Conservation (phyloP, 2,888 invertebrate species). For the Crepidodera aurea region DNA sequence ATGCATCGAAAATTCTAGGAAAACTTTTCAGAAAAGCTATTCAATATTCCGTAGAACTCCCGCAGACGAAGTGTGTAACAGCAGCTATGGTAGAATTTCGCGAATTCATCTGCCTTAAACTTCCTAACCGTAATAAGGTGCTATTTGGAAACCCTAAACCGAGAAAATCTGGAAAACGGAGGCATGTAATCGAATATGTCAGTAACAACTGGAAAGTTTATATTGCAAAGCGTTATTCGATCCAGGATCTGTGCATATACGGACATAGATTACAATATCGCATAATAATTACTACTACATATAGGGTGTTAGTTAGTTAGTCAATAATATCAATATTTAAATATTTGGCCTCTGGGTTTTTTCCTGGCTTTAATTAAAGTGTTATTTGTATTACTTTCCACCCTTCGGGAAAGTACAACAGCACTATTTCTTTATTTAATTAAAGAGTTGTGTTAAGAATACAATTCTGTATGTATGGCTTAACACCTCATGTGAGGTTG, state of each 20-base stretch:
- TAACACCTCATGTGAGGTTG: no score
- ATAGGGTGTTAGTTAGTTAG: no score
- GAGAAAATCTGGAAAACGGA: conserved; percentile 2
- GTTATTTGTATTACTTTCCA: no score
- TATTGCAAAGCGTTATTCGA: not conserved
- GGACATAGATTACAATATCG: not conserved
- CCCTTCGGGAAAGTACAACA: no score
- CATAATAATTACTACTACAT: not conserved
- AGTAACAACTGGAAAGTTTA: conserved; percentile 2
- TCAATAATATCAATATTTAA: no score
- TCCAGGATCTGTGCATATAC: not conserved
- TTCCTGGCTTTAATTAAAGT: no score
- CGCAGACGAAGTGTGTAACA: not conserved
- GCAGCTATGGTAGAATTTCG: not conserved
- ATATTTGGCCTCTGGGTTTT: no score
- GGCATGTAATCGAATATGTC: not conserved
- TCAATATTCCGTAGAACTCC: not conserved
- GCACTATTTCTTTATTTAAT: no score
- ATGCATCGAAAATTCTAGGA: not conserved
- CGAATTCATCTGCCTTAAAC: conserved; percentile 6
- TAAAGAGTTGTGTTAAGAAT: no score
- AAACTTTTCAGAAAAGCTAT: not conserved
- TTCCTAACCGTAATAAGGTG: conserved; percentile 3
- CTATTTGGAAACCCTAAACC: not conserved
- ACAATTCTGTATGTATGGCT: no score